A percentile compares a stretch with the other conserved stretches of the same genome.
Conservation (phyloP, 2,797 vertebrate genomes). For the Micrastur ruficollis region DNA sequence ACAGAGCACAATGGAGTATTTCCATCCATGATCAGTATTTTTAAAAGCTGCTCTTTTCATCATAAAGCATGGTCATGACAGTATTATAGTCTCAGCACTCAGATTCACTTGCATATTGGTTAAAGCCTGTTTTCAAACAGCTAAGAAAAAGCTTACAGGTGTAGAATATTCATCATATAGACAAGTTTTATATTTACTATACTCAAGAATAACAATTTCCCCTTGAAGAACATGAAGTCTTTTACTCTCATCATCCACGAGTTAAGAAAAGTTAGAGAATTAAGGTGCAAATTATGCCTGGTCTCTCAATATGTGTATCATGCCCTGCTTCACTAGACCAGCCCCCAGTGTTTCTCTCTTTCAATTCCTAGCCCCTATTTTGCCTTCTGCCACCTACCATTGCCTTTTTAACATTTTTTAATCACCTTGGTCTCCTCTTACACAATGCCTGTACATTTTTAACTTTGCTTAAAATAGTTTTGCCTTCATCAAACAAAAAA, state of each 20-base stretch:
- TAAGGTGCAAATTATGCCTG: background rate
- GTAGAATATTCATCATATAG: background rate
- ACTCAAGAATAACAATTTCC: background rate
- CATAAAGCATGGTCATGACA: background rate
- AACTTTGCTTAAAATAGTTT: background rate
- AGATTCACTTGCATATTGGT: background rate
- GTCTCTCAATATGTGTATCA: background rate
- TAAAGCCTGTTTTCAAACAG: background rate
- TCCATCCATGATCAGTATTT: background rate
- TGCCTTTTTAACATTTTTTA: background rate
- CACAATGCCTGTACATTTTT: background rate
- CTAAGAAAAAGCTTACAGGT: background rate
- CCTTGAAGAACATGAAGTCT: background rate
- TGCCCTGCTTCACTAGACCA: background rate
- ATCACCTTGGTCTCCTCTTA: background rate
- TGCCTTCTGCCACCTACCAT: background rate
- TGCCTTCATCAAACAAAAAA: background rate
- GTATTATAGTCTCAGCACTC: background rate
- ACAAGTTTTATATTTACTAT: background rate
- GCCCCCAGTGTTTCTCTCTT: background rate
- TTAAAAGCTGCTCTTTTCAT: background rate
- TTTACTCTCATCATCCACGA: background rate
- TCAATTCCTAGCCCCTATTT: background rate
- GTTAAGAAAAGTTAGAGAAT: background rate
- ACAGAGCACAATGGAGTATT: background rate